These are phyloP conservation scores for Pollimyrus isidori DNA, from an alignment of 2,113 vertebrate species.

Conservation along the genomic window DNA sequence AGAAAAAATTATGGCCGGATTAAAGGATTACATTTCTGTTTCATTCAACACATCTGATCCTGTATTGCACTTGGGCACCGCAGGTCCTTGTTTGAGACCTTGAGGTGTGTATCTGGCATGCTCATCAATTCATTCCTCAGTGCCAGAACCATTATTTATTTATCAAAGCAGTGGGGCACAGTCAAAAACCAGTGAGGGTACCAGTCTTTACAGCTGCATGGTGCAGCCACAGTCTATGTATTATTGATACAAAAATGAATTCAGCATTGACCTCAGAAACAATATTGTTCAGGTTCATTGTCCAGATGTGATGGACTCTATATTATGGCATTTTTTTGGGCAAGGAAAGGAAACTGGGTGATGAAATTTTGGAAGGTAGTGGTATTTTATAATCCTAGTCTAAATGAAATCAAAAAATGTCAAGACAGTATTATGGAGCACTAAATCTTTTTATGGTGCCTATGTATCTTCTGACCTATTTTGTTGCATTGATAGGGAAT, in stretches of 20 bases:
- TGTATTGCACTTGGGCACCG: background rate
- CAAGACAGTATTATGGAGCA: background rate
- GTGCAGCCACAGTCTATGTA: background rate
- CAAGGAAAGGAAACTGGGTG: background rate
- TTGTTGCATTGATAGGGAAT: background rate
- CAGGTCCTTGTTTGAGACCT: background rate
- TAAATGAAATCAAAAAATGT: slow-evolving; percentile 5
- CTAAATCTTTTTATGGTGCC: background rate
- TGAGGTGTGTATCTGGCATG: background rate
- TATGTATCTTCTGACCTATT: background rate
- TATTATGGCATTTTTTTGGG: background rate
- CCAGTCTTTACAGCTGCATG: slow-evolving; percentile 5
- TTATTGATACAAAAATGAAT: slow-evolving; percentile 13
- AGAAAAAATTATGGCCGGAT: background rate
- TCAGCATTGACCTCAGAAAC: background rate
- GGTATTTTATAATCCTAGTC: background rate
- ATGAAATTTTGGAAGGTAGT: background rate
- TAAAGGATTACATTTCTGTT: background rate
- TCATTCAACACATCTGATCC: no score
- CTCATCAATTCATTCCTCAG: slow-evolving; percentile 1
- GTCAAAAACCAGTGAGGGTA: background rate
- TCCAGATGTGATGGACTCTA: background rate
- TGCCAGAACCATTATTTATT: slow-evolving; percentile 15
- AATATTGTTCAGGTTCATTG: background rate
- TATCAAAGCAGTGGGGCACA: slow-evolving; percentile 11